phyloP scores from a whole-genome alignment of 2,888 invertebrate genomes.

The Oxyteleia sp. region DNA sequence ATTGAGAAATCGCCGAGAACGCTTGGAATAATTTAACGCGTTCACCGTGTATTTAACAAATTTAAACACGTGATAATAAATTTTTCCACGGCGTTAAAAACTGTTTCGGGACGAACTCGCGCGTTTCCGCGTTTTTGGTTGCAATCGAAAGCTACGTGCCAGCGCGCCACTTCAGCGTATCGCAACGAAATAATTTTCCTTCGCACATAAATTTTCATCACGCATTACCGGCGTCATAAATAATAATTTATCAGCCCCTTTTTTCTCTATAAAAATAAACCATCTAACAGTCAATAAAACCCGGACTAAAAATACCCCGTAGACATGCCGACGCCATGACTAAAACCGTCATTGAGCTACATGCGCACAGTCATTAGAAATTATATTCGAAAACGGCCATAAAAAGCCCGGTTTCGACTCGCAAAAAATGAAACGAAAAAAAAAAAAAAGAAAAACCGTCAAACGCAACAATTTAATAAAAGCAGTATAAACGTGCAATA shows the following conservation, averaged over 20 bases:
- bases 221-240: constrained; percentile 25
- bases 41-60: background rate
- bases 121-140: background rate
- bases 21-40: constrained; percentile 3
- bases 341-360: background rate
- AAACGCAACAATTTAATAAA: constrained; percentile 67
- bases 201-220: constrained; percentile 5
- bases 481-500: constrained; percentile 51
- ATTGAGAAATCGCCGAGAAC: background rate
- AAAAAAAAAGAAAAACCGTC: no score
- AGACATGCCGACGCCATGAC: constrained; percentile 1
- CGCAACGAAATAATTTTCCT: constrained; percentile 5
- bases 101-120: background rate
- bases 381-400: constrained; percentile 5
- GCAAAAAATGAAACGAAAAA: constrained; percentile 47
- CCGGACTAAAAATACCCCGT: constrained; percentile 30
- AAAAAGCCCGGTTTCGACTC: background rate
- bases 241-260: constrained; percentile 25
- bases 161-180: background rate
- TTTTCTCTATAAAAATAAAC: constrained; percentile 47
- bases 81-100: background rate
- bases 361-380: constrained; percentile 36
- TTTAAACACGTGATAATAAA: background rate
- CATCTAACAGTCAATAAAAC: constrained; percentile 43
- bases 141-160: background rate